phyloP scores from a whole-genome alignment of 1,140 invertebrate genomes.

The Drosophila biarmipes region DNA sequence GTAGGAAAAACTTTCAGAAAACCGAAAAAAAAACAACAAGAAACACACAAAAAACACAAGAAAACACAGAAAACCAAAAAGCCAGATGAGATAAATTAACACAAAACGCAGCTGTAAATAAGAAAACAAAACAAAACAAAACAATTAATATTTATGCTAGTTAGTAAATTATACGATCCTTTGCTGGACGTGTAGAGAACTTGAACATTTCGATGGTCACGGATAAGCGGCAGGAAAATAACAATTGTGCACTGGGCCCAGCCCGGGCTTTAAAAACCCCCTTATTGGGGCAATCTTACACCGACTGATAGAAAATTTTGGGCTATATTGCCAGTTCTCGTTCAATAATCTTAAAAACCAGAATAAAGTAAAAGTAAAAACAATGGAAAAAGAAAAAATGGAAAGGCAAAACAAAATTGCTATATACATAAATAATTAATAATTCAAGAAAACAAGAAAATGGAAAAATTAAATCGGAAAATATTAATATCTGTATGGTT shows the following conservation, averaged over 20 bases:
- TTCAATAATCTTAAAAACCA: conserved; percentile 53
- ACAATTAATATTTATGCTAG: conserved; percentile 32
- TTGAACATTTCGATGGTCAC: conserved; percentile 52
- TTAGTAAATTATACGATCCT: conserved; percentile 57
- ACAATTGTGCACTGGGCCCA: conserved; percentile 53
- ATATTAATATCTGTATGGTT: conserved; percentile 39
- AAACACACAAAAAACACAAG: neutral
- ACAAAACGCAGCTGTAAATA: conserved; percentile 37
- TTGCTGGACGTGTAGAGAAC: conserved; percentile 43
- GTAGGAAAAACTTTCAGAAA: conserved; percentile 20
- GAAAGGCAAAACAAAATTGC: conserved; percentile 13
- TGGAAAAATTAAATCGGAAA: conserved; percentile 23
- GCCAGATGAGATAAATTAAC: conserved; percentile 5
- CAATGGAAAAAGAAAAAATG: conserved; percentile 18
- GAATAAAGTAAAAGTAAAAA: conserved; percentile 14
- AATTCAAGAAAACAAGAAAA: conserved; percentile 12
- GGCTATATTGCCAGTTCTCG: conserved; percentile 61
- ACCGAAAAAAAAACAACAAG: neutral
- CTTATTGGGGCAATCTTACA: conserved; percentile 58
- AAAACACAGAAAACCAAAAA: neutral
- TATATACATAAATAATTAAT: conserved; percentile 29
- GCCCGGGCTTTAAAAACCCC: conserved; percentile 51
- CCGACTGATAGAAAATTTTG: conserved; percentile 73
- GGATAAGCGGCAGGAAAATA: conserved; percentile 45
- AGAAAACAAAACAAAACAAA: conserved; percentile 5